Percentiles rank a stretch among this genome's conserved stretches.
Conservation (phyloP, 2,888 invertebrate genomes). For the Aethes cnicana region DNA sequence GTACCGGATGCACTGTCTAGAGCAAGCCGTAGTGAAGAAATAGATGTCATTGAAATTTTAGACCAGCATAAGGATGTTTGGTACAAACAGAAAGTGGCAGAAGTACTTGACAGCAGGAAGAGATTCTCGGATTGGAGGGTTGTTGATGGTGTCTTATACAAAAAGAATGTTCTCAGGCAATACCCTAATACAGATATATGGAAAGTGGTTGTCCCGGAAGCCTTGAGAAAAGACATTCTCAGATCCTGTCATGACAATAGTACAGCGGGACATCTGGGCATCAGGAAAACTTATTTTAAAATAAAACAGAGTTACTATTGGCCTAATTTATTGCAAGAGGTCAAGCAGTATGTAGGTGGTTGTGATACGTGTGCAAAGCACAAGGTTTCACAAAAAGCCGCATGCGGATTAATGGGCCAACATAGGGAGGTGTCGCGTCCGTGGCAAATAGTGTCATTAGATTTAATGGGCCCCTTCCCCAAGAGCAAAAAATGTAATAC, state of each 20-base stretch:
- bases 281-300: neutral
- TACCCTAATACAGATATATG: neutral
- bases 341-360: neutral
- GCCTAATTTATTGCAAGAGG: neutral
- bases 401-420: neutral
- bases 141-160: neutral
- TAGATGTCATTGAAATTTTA: neutral
- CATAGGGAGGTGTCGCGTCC: neutral
- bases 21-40: neutral
- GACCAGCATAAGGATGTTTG: constrained; percentile 7
- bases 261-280: neutral
- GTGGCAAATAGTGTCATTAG: too few species aligned
- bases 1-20: constrained; percentile 2
- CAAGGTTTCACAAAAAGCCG: neutral
- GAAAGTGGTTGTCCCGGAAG: neutral
- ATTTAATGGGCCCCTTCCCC: constrained; percentile 4
- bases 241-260: constrained; percentile 3
- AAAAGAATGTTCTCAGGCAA: neutral
- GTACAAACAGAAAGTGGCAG: constrained; percentile 2
- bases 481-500: constrained; percentile 1
- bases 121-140: neutral
- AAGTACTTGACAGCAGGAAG: neutral
- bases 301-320: neutral
- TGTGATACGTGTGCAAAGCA: neutral
- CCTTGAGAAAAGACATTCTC: neutral